Conservation (phyloP, 2,888 invertebrate species). For the Parascotia fuliginaria region DNA sequence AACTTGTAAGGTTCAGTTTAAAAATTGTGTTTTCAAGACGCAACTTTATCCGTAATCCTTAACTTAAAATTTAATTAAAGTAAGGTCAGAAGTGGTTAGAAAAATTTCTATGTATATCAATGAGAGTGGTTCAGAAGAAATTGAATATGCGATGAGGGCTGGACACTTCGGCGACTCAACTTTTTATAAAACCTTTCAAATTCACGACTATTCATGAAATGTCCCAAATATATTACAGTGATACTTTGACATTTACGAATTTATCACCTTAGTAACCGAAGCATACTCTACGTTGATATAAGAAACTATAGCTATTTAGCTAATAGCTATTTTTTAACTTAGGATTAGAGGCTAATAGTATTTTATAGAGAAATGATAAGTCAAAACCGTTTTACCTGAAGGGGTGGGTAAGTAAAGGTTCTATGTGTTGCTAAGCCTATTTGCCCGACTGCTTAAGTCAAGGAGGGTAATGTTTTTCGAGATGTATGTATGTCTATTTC, state of each 20-base stretch:
- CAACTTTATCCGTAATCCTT: constrained; percentile 20
- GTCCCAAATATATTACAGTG: constrained; percentile 22
- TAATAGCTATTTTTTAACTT: not conserved
- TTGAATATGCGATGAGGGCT: constrained; percentile 44
- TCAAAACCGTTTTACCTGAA: too few relatives aligned
- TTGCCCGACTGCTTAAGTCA: too few relatives aligned
- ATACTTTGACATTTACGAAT: constrained; percentile 9
- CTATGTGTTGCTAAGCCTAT: too few relatives aligned
- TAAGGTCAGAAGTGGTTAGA: constrained; percentile 23
- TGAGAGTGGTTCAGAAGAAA: constrained; percentile 42
- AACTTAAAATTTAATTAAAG: constrained; percentile 38
- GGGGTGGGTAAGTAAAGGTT: too few relatives aligned
- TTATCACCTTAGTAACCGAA: not conserved
- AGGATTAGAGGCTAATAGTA: not conserved
- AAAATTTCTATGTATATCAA: constrained; percentile 44
- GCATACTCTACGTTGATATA: not conserved
- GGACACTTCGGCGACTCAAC: constrained; percentile 26
- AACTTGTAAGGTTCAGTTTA: not conserved
- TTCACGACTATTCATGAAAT: constrained; percentile 32
- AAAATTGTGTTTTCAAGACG: constrained; percentile 1
- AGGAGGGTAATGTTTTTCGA: too few relatives aligned
- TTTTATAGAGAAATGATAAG: not conserved
- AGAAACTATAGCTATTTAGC: not conserved
- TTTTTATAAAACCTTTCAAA: constrained; percentile 38
- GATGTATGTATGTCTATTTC: too few relatives aligned